These are phyloP conservation scores for Naja naja DNA, from an alignment of 2,113 vertebrate species.

Conservation along the genomic window DNA sequence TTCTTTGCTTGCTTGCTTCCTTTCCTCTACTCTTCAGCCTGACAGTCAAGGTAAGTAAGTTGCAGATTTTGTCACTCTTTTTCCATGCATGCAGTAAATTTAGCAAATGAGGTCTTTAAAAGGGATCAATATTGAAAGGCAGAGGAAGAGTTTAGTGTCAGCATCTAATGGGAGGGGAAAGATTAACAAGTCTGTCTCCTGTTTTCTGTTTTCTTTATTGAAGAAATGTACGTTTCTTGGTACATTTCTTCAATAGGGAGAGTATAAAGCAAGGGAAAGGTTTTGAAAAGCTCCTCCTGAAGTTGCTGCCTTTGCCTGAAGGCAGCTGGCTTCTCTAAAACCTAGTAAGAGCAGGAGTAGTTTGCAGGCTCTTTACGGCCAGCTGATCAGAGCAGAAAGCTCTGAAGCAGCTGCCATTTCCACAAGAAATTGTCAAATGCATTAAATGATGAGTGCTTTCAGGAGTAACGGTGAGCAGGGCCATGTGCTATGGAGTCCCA, in stretches of 20 bases:
- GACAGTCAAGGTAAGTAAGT: background rate
- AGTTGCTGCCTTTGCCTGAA: background rate
- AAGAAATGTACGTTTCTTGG: background rate
- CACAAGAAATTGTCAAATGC: background rate
- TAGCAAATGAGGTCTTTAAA: background rate
- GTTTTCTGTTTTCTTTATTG: background rate
- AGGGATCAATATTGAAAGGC: background rate
- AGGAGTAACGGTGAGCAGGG: background rate
- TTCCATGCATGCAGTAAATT: background rate
- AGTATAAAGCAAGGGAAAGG: background rate
- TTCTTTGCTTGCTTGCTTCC: background rate
- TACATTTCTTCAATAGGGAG: too few relatives aligned
- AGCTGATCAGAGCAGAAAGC: background rate
- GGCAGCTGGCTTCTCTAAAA: background rate
- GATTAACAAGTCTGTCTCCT: background rate
- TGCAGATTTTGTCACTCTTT: background rate
- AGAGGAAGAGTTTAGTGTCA: background rate
- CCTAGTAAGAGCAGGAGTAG: background rate
- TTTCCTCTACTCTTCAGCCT: background rate
- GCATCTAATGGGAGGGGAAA: background rate
- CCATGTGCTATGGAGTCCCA: background rate
- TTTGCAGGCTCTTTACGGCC: background rate
- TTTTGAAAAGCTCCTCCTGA: background rate
- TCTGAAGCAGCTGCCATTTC: background rate
- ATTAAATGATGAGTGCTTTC: background rate